Percentiles rank a stretch among this genome's conserved stretches.
phyloP scores from a whole-genome alignment of 2,113 vertebrate genomes.

The Rutilus rutilus region DNA sequence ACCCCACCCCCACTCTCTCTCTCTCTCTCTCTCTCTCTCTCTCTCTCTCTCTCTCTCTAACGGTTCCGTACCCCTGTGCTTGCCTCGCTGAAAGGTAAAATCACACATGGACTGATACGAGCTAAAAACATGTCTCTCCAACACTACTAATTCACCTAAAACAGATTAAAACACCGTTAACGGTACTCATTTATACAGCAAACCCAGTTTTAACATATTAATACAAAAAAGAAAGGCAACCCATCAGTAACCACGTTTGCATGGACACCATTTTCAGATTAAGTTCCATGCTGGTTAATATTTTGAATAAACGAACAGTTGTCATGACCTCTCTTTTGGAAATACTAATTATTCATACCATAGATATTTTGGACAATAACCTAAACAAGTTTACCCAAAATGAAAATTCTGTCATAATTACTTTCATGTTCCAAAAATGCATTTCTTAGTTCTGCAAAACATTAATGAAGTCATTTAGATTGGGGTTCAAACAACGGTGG shows the following conservation, averaged over 20 bases:
- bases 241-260: neutral
- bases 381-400: neutral
- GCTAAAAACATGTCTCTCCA: neutral
- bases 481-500: neutral
- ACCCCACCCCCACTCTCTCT: constrained; percentile 56
- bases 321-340: neutral
- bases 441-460: neutral
- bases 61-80: neutral
- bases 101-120: constrained; percentile 18
- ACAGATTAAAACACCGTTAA: neutral
- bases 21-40: neutral
- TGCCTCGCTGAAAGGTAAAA: neutral
- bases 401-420: neutral
- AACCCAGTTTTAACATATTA: neutral
- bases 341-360: neutral
- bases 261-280: neutral
- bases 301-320: neutral
- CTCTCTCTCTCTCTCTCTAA: constrained; percentile 8
- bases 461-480: neutral
- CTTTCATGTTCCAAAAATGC: neutral
- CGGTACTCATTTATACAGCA: neutral
- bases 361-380: neutral
- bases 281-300: neutral
- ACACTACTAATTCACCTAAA: neutral
- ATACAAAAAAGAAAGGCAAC: neutral